Base-by-base conservation (phyloP, 2,113 vertebrate genomes). In the Aspiorhynchus laticeps region DNA sequence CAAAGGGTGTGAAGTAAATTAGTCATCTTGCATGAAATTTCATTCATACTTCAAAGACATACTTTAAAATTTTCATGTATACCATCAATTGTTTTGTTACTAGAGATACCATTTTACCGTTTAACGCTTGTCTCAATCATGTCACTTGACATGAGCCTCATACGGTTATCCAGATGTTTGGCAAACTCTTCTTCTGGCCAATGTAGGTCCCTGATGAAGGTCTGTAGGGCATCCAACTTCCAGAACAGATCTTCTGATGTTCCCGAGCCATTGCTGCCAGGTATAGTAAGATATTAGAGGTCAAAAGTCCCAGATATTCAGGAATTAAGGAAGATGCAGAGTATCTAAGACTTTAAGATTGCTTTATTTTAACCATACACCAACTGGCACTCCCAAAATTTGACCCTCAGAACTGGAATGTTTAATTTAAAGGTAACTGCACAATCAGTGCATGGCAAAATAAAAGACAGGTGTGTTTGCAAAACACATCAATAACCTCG, bases 71-170 rank as follows among this genome's bases (percentile, higher is more conserved):
- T 0, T 73, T 41, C 21, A 73, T 12, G 69, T 73, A 38, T 38
- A 12, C 21, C 53, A 24, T 86, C 80, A 83, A 41, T 83, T 31
- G 63, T 48, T 53, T 87, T 51, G 26, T 33, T 78, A 53, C 17
- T 73, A 73, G 28, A 78, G 76, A 78, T 33, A 33, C 76, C 31
- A 51, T 78, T 78, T 61, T 87, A 99, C 98, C 98, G 97, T 93
- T 99, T 99, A 90, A 99, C 98, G 86, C 98, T 99, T 89, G 96
- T 99, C 91, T 99, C 98, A 0, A 99, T 99, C 98, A 99, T 99
- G 94, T 99, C 98, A 91, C 98, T 99, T 0, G 98, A 98, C 98
- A 99, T 99, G 79, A 99, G 95, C 93, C 98, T 96, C 88, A 99
- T 96, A 87, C 98, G 97, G 88, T 97, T 98, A 90, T 99, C 98